Conservation (phyloP, 2,888 invertebrate species). For the Pollenia griseotomentosa region DNA sequence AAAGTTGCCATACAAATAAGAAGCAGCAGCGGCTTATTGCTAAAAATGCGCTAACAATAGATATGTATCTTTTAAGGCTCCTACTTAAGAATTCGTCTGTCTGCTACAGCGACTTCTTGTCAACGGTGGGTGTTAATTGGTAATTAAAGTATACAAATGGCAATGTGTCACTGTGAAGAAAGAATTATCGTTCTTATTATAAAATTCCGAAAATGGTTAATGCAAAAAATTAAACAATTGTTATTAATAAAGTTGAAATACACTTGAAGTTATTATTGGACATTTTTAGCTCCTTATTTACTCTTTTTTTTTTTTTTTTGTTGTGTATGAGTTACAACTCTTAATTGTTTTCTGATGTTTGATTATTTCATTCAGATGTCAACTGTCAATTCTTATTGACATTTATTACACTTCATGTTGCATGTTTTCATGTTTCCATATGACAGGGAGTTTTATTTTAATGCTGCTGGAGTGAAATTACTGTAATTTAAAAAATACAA, state of each 20-base stretch:
- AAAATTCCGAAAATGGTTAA: constrained; percentile 27
- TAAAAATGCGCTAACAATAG: constrained; percentile 16
- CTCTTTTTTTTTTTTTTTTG: background rate
- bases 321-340: background rate
- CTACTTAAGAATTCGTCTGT: constrained; percentile 13
- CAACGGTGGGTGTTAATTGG: constrained; percentile 69
- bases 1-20: constrained; percentile 39
- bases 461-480: too few relatives aligned
- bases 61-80: constrained; percentile 19
- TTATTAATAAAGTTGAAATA: constrained; percentile 8
- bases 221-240: constrained; percentile 4
- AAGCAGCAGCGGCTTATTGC: constrained; percentile 28
- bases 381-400: constrained; percentile 50
- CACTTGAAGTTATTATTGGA: background rate
- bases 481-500: background rate
- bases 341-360: constrained; percentile 13
- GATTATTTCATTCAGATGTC: constrained; percentile 27
- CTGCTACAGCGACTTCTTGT: constrained; percentile 49
- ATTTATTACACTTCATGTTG: constrained; percentile 35
- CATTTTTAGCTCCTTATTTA: background rate
- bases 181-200: constrained; percentile 10
- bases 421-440: background rate
- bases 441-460: background rate
- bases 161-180: constrained; percentile 26
- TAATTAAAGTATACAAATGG: constrained; percentile 55